Evolutionary conservation across 2,888 invertebrate genomes (phyloP).

Genomic region (Pyralis farinalis): DNA sequence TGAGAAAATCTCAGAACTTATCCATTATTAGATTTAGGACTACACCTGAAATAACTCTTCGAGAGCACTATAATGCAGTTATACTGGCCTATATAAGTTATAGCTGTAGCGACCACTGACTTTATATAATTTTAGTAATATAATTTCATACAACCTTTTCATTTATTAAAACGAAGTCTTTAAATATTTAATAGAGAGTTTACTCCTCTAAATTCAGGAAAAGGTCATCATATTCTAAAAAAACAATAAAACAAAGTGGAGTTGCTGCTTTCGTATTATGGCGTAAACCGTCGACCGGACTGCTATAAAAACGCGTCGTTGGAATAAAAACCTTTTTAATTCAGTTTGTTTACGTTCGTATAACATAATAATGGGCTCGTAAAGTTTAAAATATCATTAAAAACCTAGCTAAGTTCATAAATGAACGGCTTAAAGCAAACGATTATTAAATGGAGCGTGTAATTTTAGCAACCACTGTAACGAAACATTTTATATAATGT

Average conservation of each 20-base stretch:
- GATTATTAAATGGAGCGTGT: slow-evolving; percentile 25
- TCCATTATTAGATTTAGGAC: no score
- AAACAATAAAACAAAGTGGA: not conserved
- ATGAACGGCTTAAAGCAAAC: slow-evolving; percentile 26
- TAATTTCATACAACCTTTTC: no score
- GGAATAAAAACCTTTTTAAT: slow-evolving; percentile 12
- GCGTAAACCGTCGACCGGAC: slow-evolving; percentile 1
- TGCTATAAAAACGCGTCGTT: slow-evolving; percentile 7
- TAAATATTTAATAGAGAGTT: no score
- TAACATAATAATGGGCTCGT: slow-evolving; percentile 15
- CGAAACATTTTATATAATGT: slow-evolving; percentile 2
- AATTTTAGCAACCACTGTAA: slow-evolving; percentile 14
- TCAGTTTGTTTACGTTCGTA: slow-evolving; percentile 12
- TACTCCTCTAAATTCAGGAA: not conserved
- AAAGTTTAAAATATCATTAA: slow-evolving; percentile 24
- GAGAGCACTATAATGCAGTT: no score
- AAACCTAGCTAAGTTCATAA: slow-evolving; percentile 27
- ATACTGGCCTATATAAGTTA: no score
- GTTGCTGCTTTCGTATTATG: slow-evolving; percentile 6
- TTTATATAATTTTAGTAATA: no score
- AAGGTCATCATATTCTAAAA: slow-evolving; percentile 3
- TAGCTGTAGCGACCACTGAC: no score
- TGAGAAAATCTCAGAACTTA: no score
- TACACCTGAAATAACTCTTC: no score
- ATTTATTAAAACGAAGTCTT: no score